A percentile compares a stretch with the other conserved stretches of the same genome.
These are phyloP conservation scores for Coregonus clupeaformis DNA, from an alignment of 2,113 vertebrate genomes.

Conservation along the genomic window DNA sequence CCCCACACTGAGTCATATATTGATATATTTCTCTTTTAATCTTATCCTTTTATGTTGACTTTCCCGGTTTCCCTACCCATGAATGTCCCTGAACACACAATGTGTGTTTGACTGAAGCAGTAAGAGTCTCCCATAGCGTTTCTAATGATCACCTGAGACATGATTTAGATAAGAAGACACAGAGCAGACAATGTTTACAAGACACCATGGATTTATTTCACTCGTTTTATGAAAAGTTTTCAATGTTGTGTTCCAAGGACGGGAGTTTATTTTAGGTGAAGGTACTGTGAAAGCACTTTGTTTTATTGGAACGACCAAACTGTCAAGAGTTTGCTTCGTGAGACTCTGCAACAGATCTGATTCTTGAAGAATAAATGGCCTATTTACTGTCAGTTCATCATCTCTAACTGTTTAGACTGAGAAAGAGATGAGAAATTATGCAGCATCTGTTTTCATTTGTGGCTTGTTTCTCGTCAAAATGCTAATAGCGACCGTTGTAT, in stretches of 20 bases:
- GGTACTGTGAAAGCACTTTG: not conserved
- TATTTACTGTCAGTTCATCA: not conserved
- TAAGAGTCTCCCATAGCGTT: too few relatives aligned
- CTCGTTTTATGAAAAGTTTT: too few relatives aligned
- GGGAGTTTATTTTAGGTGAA: not conserved
- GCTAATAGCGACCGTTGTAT: not conserved
- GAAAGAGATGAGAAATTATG: not conserved
- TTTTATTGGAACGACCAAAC: not conserved
- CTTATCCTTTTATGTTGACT: too few relatives aligned
- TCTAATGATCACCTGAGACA: too few relatives aligned
- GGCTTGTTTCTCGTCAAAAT: constrained; percentile 10
- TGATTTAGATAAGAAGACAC: too few relatives aligned
- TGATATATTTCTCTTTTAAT: not conserved
- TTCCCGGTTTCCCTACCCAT: too few relatives aligned
- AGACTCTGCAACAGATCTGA: not conserved
- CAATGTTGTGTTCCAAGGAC: too few relatives aligned
- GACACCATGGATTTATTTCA: too few relatives aligned
- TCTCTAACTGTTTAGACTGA: not conserved
- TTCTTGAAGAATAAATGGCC: not conserved
- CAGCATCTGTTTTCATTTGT: not conserved
- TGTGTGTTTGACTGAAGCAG: too few relatives aligned
- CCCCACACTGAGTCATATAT: too few relatives aligned
- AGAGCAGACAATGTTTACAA: too few relatives aligned
- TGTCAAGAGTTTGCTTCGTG: not conserved
- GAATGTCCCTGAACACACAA: too few relatives aligned